Percentiles rank a stretch among this genome's conserved stretches.
Conservation (phyloP, 2,113 vertebrate genomes). For the Amphilophus citrinellus region DNA sequence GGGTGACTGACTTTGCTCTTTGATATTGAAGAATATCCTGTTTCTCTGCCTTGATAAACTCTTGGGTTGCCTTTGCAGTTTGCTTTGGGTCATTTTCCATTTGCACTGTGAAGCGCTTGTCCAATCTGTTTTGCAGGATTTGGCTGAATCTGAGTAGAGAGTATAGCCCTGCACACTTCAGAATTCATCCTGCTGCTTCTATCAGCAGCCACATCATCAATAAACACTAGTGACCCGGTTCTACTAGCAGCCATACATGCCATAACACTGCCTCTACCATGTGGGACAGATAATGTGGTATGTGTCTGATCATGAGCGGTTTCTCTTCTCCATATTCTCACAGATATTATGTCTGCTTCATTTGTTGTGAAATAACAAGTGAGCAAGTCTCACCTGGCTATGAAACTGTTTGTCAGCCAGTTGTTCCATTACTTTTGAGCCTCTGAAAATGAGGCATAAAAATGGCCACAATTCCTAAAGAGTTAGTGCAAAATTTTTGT, state of each 20-base stretch:
- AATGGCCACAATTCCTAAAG: background rate
- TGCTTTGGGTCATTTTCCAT: background rate
- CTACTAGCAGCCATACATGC: background rate
- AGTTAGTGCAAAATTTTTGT: background rate
- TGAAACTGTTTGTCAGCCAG: background rate
- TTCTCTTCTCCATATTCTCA: background rate
- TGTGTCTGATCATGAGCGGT: background rate
- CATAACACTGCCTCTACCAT: background rate
- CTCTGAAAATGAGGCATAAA: background rate
- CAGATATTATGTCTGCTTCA: too few relatives aligned
- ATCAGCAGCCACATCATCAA: background rate
- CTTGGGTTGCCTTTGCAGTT: background rate
- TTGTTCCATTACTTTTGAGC: background rate
- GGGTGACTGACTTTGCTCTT: background rate
- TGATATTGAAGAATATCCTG: background rate
- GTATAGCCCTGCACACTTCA: fast-evolving
- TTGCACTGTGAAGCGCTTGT: background rate
- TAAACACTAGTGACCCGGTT: background rate
- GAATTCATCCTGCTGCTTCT: background rate
- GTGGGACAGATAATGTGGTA: too few relatives aligned
- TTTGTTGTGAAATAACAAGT: background rate
- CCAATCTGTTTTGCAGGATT: background rate
- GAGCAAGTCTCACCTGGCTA: background rate
- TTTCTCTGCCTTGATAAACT: background rate
- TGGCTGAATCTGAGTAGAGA: background rate